Evolutionary conservation across 23 tunicate species (phyloP), one percentile per base, ranked within the genome.

Genomic region (Halocynthia aurantium): DNA sequence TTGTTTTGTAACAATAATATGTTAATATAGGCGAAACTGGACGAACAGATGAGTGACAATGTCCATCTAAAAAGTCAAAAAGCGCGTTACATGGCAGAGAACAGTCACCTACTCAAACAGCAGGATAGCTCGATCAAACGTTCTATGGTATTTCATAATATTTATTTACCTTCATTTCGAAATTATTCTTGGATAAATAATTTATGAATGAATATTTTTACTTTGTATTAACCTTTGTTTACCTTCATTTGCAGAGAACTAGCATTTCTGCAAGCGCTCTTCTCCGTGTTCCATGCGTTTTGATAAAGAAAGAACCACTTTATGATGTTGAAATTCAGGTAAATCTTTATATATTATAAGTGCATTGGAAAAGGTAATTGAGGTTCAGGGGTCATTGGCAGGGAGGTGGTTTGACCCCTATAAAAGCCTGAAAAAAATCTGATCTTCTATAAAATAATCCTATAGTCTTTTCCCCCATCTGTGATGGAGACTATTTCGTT

Each of bases 21-120:
- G 8, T 68, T 9, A 49, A 50, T 73, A 12, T 31, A 83, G 95
- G 11, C 40, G 7, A 83, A 88, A 55, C 58, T 88, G 69, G 87
- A 88, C 5, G 84, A 79, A 15, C 95, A 88, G 66, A 83, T 83
- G 57, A 71, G 54, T 52, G 76, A 62, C n/a, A 78, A 77, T 53
- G 95, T 83, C 7, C 82, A 83, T 44, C 77, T 83, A 58, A 80
- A 84, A 74, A 88, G 95, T 57, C 75, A 80, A 67, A 82, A 88
- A 62, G 80, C 84, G 0, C 62, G 51, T 11, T 72, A 71, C 50
- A n/a, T 56, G 70, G 93, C 93, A 9, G 79, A 87, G 6, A 70
- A 10, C 51, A 49, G 55, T 9, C 55, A 70, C 17, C n/a, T 70
- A 31, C 49, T 15, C 1, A 22, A 19, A 6, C 75, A 70, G 49